A percentile compares a stretch with the other conserved stretches of the same genome.
phyloP scores from a whole-genome alignment of 2,888 invertebrate genomes.

The Amblyjoppa proteus region DNA sequence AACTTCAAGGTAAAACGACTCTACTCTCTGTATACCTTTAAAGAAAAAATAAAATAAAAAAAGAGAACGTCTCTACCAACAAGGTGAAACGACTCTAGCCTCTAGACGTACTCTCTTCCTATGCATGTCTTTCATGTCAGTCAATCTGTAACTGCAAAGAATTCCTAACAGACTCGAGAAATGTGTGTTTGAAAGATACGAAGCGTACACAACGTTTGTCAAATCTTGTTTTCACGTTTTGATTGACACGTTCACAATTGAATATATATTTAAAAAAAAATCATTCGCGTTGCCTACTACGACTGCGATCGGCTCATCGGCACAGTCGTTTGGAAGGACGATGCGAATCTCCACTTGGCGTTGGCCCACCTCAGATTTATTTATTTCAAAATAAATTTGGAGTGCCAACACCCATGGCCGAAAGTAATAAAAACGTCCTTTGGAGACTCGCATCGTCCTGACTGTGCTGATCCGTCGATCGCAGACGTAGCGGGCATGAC shows the following conservation, averaged over 20 bases:
- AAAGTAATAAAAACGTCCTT: no score
- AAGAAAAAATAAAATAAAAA: not conserved
- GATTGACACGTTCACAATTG: not conserved
- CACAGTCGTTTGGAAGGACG: no score
- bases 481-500: not conserved
- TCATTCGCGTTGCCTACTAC: no score
- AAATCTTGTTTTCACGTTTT: not conserved
- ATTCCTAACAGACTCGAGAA: not conserved
- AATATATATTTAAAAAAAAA: not conserved
- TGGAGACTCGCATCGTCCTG: no score
- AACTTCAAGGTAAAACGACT: conserved; percentile 90
- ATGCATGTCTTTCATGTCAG: conserved; percentile 3
- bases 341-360: no score
- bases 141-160: conserved; percentile 11
- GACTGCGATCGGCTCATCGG: no score
- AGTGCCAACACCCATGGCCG: no score
- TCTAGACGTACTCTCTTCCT: not conserved
- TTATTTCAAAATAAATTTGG: no score
- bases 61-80: conserved; percentile 91
- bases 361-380: no score
- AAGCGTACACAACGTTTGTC: not conserved
- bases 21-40: not conserved
- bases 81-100: conserved; percentile 88
- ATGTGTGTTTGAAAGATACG: not conserved
- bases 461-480: no score